Conservation (phyloP, 2,888 invertebrate genomes). For the Idaea aversata region DNA sequence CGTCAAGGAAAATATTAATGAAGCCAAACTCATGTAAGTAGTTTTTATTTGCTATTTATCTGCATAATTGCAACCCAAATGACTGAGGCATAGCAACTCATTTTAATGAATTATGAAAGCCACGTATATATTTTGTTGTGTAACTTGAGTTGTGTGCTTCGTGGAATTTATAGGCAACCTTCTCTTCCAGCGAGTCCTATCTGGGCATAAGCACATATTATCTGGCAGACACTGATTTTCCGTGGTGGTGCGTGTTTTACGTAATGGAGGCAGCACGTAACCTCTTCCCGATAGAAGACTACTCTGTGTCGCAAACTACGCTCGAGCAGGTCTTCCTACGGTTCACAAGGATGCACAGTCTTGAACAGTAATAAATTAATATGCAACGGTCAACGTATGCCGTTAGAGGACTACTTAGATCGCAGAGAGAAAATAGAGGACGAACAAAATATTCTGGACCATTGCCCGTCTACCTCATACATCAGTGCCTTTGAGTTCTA, state of each 20-base stretch:
- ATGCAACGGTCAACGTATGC: not conserved
- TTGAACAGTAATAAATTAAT: conserved; percentile 7
- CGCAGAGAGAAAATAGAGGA: not conserved
- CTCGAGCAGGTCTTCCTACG: conserved; percentile 88
- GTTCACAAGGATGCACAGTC: conserved; percentile 72
- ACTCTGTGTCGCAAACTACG: conserved; percentile 89
- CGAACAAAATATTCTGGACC: too few species aligned
- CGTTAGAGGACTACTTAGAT: not conserved
- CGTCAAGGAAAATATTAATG: conserved; percentile 51
- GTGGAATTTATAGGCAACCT: not conserved
- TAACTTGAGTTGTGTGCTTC: not conserved
- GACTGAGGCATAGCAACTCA: too few species aligned
- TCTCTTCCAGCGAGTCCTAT: conserved; percentile 81
- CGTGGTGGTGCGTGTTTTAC: conserved; percentile 85
- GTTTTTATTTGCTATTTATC: not conserved
- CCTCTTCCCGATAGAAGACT: conserved; percentile 85
- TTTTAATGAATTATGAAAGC: not conserved
- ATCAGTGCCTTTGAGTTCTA: not conserved
- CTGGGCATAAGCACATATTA: conserved; percentile 86
- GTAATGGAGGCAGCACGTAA: conserved; percentile 82
- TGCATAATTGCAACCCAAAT: not conserved
- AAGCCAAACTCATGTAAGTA: conserved; percentile 65
- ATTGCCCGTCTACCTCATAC: not conserved
- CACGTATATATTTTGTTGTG: not conserved
- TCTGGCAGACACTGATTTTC: conserved; percentile 77